These are phyloP conservation scores for Pomacea canaliculata DNA, from an alignment of 2,888 invertebrate species.

Conservation along the genomic window DNA sequence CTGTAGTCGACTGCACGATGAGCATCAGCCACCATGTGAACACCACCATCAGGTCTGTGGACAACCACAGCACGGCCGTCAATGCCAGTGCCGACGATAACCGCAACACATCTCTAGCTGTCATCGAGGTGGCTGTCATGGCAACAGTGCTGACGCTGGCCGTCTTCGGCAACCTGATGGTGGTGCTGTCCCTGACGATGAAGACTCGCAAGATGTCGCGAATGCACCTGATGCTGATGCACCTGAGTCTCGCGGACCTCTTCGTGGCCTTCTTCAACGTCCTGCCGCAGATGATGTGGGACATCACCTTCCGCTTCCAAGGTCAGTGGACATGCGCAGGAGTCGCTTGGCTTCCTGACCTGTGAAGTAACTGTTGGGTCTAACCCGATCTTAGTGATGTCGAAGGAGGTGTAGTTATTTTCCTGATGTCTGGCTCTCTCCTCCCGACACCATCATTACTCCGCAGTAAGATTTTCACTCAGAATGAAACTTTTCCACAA, in stretches of 20 bases:
- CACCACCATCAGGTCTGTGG: not conserved
- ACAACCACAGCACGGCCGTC: not conserved
- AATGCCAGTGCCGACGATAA: conserved; percentile 9
- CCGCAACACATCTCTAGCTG: conserved; percentile 32
- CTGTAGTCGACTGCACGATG: no score
- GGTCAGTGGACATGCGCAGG: conserved; percentile 63
- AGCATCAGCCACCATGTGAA: no score
- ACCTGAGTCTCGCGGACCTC: conserved; percentile 79
- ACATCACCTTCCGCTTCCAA: conserved; percentile 74
- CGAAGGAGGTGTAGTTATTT: no score
- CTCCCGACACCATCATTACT: no score
- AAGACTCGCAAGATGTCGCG: conserved; percentile 75
- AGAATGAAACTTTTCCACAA: no score
- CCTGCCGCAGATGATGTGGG: conserved; percentile 78
- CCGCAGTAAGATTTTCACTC: no score
- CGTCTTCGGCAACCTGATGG: conserved; percentile 71
- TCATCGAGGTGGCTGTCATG: conserved; percentile 34
- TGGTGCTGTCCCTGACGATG: conserved; percentile 74
- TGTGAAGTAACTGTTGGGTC: no score
- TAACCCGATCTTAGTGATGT: no score
- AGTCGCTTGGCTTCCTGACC: no score
- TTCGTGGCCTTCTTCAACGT: conserved; percentile 79
- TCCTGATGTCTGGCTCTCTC: no score
- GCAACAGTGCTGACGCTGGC: conserved; percentile 36
- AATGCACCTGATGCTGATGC: conserved; percentile 80